Base-by-base conservation (phyloP, 2,888 invertebrate genomes). In the Tipula unca region DNA sequence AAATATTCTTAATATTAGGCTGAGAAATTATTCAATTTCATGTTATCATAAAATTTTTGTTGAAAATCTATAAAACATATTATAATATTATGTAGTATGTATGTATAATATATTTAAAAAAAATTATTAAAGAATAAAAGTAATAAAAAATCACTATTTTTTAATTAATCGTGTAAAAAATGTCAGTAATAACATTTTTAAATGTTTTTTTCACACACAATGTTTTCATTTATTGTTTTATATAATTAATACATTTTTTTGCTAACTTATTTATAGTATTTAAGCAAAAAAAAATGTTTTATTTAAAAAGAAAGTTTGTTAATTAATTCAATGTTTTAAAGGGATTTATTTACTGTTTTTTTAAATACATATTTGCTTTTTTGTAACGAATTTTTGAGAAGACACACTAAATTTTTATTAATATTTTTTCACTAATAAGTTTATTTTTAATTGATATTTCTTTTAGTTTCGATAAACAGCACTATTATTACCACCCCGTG, bases 401-500 rank as follows among this genome's bases (percentile, higher is more conserved):
- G 85, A 85, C 85, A 85, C 85, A 48, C 48, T 85, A 54, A 48
- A 54, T 85, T 29, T n/a, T 29, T 48, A 54, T 48, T 17, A 42
- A 32, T 85, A 29, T 85, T 54, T 48, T 85, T 85, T 83, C 83
- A 83, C 83, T 83, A 83, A 69, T 69, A 83, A 83, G 85, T 85
- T 36, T 39, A 42, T 39, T 36, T 32, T 42, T 25, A 85, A n/a
- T 85, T 85, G 17, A 54, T 54, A 85, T 85, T 84, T 85, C 32
- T 86, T n/a, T n/a, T 86, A 87, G 85, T 87, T 87, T 84, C 86
- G 86, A 86, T 86, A 86, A 82, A 86, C 86, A 29, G 86, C 85
- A 83, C 86, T 85, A 82, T 86, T 85, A 42, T 86, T 86, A 35
- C 86, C 85, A 82, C 87, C 87, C 54, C 87, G 87, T 29, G 85